Conservation (phyloP, 2,888 invertebrate species). For the Parnassius glacialis region DNA sequence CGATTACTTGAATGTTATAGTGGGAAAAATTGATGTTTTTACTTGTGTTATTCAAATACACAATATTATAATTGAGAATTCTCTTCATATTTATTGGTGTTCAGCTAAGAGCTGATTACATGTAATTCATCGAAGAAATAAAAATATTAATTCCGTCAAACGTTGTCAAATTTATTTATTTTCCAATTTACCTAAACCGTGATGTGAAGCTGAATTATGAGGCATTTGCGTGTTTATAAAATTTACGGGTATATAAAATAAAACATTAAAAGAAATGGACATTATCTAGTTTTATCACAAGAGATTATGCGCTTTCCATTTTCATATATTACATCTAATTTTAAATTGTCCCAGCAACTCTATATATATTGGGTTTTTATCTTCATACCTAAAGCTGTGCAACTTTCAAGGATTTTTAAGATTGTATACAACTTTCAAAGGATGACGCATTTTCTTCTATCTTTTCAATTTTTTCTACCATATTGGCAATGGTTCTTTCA, state of each 20-base stretch:
- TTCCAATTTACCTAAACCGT: not conserved
- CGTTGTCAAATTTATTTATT: not conserved
- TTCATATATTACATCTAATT: not conserved
- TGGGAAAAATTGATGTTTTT: slow-evolving; percentile 30
- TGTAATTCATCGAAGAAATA: slow-evolving; percentile 20
- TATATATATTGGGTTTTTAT: not conserved
- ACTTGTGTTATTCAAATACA: slow-evolving; percentile 25
- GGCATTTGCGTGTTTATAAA: too few relatives aligned
- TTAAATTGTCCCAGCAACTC: not conserved
- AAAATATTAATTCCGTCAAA: slow-evolving; percentile 19
- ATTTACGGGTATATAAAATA: too few relatives aligned
- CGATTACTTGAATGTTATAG: slow-evolving; percentile 39
- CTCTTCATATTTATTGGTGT: slow-evolving; percentile 40
- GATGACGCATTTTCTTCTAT: slow-evolving; percentile 37
- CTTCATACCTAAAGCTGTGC: too few relatives aligned
- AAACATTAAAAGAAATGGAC: too few relatives aligned
- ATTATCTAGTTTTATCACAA: too few relatives aligned
- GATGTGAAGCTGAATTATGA: too few relatives aligned
- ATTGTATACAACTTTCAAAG: too few relatives aligned
- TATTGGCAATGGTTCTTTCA: slow-evolving; percentile 40
- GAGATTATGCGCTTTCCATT: not conserved
- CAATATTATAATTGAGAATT: slow-evolving; percentile 34
- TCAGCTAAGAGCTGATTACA: slow-evolving; percentile 62
- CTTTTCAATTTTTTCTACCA: slow-evolving; percentile 48
- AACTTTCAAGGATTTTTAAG: too few relatives aligned